A percentile compares a stretch with the other conserved stretches of the same genome.
These are phyloP conservation scores for Saguinus imperator DNA, from an alignment of 2,113 vertebrate species.

Conservation along the genomic window DNA sequence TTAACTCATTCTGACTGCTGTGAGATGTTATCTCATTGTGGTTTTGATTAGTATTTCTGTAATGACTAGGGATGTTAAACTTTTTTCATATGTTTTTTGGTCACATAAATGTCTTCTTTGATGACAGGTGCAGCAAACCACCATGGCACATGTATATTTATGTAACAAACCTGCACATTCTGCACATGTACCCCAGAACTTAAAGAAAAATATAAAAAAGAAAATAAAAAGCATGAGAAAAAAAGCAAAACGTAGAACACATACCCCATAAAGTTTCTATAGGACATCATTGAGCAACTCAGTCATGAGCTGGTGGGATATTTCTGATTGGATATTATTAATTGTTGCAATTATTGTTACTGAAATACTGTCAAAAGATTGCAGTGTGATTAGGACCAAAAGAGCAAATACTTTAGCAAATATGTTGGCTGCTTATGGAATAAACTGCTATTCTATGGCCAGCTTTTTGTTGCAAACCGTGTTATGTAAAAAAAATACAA, in stretches of 20 bases:
- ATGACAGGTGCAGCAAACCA: too few species aligned
- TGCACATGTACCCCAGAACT: too few species aligned
- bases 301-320: constrained; percentile 23
- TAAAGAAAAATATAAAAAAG: too few species aligned
- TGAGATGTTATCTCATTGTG: too few species aligned
- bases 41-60: too few species aligned
- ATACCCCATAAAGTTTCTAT: constrained; percentile 71
- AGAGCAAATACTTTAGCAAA: constrained; percentile 73
- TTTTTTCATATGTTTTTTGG: too few species aligned
- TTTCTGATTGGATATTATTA: constrained; percentile 44
- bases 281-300: constrained; percentile 36
- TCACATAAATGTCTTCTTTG: too few species aligned
- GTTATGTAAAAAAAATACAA: constrained; percentile 75
- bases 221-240: neutral
- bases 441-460: constrained; percentile 70
- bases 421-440: constrained; percentile 73
- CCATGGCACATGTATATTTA: too few species aligned
- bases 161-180: too few species aligned
- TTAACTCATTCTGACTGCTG: too few species aligned
- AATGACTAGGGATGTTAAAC: too few species aligned
- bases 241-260: constrained; percentile 62
- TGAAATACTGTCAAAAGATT: constrained; percentile 72
- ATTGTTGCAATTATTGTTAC: constrained; percentile 73
- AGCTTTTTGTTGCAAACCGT: constrained; percentile 73
- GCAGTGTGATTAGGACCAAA: constrained; percentile 69